Conservation (phyloP, 2,113 vertebrate genomes). For the Takifugu bimaculatus region DNA sequence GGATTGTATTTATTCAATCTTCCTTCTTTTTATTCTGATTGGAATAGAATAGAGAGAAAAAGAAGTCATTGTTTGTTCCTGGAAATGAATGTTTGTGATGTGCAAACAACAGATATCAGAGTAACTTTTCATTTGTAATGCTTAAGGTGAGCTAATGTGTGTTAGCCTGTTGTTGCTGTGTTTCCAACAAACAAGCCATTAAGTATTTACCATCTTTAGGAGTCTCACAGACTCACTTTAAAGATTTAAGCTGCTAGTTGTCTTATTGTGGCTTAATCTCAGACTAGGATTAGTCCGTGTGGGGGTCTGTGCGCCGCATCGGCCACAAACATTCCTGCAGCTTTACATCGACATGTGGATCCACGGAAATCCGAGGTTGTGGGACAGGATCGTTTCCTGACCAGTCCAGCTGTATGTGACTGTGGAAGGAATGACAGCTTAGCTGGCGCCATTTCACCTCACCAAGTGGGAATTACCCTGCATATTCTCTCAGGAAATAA, state of each 20-base stretch:
- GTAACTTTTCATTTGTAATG: no score
- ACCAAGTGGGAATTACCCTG: background rate
- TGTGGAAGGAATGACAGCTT: background rate
- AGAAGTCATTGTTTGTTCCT: no score
- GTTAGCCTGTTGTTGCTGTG: background rate
- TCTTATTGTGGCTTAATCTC: slow-evolving; percentile 32
- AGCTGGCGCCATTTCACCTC: slow-evolving; percentile 14
- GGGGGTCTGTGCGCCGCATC: slow-evolving; percentile 11
- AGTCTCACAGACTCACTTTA: slow-evolving; percentile 20
- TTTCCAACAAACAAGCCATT: background rate
- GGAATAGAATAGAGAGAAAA: no score
- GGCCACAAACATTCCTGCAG: background rate
- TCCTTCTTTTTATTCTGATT: background rate
- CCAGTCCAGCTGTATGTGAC: slow-evolving; percentile 27
- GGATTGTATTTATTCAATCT: background rate
- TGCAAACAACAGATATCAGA: no score
- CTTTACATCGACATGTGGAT: background rate
- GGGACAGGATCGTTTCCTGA: no score
- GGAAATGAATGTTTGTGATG: no score
- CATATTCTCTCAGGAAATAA: no score
- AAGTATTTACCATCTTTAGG: background rate
- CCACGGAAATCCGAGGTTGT: no score
- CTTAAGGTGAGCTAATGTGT: no score
- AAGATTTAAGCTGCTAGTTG: slow-evolving; percentile 22
- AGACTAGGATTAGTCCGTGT: slow-evolving; percentile 33